These are phyloP conservation scores for Tupaia tana DNA, from an alignment of 2,113 vertebrate species.

Conservation along the genomic window DNA sequence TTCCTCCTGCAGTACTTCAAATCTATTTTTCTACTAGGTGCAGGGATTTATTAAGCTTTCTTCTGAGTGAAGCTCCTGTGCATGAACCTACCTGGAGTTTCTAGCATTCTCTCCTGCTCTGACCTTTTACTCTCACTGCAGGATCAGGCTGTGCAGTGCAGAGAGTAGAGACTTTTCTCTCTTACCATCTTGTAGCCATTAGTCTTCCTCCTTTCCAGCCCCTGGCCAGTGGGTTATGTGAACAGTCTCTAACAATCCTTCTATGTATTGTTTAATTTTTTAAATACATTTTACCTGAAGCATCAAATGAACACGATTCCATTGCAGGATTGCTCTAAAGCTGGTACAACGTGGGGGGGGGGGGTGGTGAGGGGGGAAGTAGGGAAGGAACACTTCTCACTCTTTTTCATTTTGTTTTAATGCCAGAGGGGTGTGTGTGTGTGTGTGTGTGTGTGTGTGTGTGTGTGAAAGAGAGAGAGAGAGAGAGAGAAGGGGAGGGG, in stretches of 20 bases:
- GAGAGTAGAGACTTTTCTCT: not conserved
- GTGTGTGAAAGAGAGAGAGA: too few relatives aligned
- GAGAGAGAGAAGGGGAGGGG: too few relatives aligned
- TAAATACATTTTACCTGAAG: not conserved
- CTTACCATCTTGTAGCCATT: not conserved
- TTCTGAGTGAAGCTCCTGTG: too few relatives aligned
- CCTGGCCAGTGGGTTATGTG: not conserved
- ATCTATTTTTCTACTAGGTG: not conserved
- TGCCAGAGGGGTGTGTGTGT: too few relatives aligned
- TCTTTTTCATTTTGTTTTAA: too few relatives aligned
- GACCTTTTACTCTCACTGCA: not conserved
- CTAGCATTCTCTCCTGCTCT: not conserved
- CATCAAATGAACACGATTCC: not conserved
- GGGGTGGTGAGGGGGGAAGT: not conserved
- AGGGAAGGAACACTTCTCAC: not conserved
- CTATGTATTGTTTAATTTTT: not conserved
- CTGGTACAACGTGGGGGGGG: not conserved
- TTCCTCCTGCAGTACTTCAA: not conserved
- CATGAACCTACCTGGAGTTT: not conserved
- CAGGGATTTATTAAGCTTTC: not conserved
- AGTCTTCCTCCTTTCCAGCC: not conserved
- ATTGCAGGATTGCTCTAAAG: not conserved
- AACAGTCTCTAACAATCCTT: not conserved
- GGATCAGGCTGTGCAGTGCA: not conserved
- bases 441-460: too few relatives aligned